A percentile compares a stretch with the other conserved stretches of the same genome.
Conservation (phyloP, 2,888 invertebrate genomes). For the Aphodius sticticus region DNA sequence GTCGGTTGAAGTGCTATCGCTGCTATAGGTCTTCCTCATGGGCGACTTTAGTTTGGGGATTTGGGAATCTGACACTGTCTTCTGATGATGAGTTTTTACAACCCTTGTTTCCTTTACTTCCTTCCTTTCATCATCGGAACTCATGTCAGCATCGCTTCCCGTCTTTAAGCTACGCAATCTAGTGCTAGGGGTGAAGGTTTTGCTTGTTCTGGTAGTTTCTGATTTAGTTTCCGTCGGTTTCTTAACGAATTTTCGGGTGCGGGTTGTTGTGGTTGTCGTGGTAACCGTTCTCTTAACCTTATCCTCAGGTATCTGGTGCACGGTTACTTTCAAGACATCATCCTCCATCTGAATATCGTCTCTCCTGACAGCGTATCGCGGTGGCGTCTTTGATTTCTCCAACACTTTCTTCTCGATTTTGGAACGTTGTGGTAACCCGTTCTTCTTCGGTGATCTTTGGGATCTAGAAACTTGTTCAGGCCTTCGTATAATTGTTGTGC, state of each 20-base stretch:
- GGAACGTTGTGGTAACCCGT: slow-evolving; percentile 23
- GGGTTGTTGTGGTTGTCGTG: slow-evolving; percentile 24
- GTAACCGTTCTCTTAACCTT: slow-evolving; percentile 27
- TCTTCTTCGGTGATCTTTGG: slow-evolving; percentile 7
- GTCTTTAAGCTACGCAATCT: slow-evolving; percentile 43
- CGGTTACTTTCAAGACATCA: slow-evolving; percentile 59
- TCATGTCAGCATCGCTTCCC: slow-evolving; percentile 54
- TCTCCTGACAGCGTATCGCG: slow-evolving; percentile 34
- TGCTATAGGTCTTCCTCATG: slow-evolving; percentile 37
- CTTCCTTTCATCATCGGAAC: slow-evolving; percentile 53
- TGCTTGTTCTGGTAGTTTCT: slow-evolving; percentile 17
- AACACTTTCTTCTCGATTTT: slow-evolving; percentile 28
- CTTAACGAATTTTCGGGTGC: slow-evolving; percentile 18
- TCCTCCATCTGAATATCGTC: slow-evolving; percentile 60
- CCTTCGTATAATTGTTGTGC: not conserved
- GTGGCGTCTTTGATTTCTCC: slow-evolving; percentile 10
- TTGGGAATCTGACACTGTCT: slow-evolving; percentile 33
- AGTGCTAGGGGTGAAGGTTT: slow-evolving; percentile 33
- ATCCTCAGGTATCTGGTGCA: slow-evolving; percentile 47
- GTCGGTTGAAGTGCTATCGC: slow-evolving; percentile 43
- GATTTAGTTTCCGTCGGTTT: slow-evolving; percentile 26
- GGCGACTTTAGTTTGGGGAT: slow-evolving; percentile 41
- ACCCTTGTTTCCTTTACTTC: slow-evolving; percentile 40
- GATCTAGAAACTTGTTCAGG: not conserved
- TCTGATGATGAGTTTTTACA: slow-evolving; percentile 38